phyloP scores from a whole-genome alignment of 2,888 invertebrate genomes.

The Acanthosepion esculentum region DNA sequence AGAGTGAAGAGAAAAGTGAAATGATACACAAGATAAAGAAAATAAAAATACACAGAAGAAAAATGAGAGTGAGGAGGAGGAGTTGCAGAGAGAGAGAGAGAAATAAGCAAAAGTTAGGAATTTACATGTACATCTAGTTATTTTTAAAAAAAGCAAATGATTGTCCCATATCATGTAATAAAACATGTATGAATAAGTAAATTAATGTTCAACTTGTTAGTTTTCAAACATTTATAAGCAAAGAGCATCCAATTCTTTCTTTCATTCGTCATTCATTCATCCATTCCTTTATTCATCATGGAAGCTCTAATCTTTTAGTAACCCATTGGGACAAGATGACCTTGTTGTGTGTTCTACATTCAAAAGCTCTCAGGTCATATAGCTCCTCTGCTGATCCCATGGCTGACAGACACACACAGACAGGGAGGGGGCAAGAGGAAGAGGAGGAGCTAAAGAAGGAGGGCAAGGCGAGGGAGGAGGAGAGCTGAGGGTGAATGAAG shows the following conservation, averaged over 20 bases:
- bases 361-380: constrained; percentile 20
- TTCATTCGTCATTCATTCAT: not conserved
- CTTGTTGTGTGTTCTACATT: constrained; percentile 33
- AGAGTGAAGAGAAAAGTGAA: not conserved
- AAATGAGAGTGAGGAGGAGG: not conserved
- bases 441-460: not conserved
- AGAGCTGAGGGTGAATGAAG: not conserved
- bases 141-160: not conserved
- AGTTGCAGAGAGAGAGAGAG: not conserved
- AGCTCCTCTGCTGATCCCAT: constrained; percentile 33
- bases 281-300: not conserved
- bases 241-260: not conserved
- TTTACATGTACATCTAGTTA: constrained; percentile 33
- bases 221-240: not conserved
- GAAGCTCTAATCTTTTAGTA: constrained; percentile 4
- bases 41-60: not conserved
- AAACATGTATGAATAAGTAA: not conserved
- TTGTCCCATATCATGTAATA: not conserved
- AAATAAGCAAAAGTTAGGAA: constrained; percentile 23
- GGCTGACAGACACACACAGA: not conserved
- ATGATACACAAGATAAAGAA: not conserved
- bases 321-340: constrained; percentile 33
- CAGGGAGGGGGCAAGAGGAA: not conserved
- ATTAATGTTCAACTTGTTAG: not conserved
- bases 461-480: not conserved